A percentile compares a stretch with the other conserved stretches of the same genome.
phyloP scores from a whole-genome alignment of 1,140 invertebrate species.

The Ceratosolen fusciceps region DNA sequence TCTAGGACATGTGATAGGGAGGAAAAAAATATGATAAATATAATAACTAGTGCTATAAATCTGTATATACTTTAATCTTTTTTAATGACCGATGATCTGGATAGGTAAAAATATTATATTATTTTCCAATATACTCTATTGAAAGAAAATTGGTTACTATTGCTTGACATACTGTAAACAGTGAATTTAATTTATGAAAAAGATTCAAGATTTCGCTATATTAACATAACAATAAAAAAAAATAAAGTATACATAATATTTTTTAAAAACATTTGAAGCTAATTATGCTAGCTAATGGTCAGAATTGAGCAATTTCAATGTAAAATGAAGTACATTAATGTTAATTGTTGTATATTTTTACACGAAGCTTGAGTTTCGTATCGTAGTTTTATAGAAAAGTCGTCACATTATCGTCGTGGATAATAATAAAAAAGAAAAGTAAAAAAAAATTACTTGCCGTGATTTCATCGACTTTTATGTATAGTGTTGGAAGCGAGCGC shows the following conservation, averaged over 20 bases:
- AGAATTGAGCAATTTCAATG: too few species aligned
- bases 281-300: too few species aligned
- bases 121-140: conserved; percentile 7
- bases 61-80: conserved; percentile 33
- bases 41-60: conserved; percentile 28
- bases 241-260: too few species aligned
- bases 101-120: conserved; percentile 36
- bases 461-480: conserved; percentile 29
- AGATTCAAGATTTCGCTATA: too few species aligned
- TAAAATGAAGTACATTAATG: too few species aligned
- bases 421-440: conserved; percentile 9
- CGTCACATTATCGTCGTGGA: background rate
- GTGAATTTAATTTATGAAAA: too few species aligned
- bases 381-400: background rate
- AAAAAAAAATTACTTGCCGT: conserved; percentile 33
- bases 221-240: too few species aligned
- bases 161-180: background rate
- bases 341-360: background rate
- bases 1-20: conserved; percentile 34
- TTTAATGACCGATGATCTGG: conserved; percentile 29
- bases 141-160: background rate
- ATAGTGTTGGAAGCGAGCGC: background rate
- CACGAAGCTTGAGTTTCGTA: background rate
- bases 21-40: conserved; percentile 33
- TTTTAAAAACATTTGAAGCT: too few species aligned